Evolutionary conservation across 2,113 vertebrate genomes (phyloP).

Genomic region (Rhineura floridana): DNA sequence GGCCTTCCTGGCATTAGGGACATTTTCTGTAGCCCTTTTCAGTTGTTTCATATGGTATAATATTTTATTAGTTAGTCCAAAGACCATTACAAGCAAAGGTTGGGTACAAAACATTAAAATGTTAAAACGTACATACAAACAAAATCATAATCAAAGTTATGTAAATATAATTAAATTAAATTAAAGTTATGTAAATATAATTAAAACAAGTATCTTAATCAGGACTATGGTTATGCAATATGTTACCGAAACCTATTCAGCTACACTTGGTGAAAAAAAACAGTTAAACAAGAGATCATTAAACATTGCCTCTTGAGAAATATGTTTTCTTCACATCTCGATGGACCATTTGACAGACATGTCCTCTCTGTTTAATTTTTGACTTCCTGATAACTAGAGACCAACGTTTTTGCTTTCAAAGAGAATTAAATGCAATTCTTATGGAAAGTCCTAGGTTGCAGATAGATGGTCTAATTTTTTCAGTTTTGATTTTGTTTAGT

Average conservation of each 20-base stretch:
- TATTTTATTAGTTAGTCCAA: too few relatives aligned
- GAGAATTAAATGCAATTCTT: conserved; percentile 26
- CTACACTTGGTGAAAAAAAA: not conserved
- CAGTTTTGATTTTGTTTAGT: too few relatives aligned
- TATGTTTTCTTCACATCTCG: not conserved
- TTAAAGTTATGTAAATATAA: too few relatives aligned
- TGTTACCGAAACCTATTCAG: conserved; percentile 4
- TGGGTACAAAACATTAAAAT: too few relatives aligned
- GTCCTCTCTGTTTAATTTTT: conserved; percentile 29
- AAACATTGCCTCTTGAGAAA: conserved; percentile 11
- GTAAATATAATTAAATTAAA: too few relatives aligned
- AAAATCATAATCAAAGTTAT: too few relatives aligned
- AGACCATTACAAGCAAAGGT: too few relatives aligned
- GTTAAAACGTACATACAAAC: too few relatives aligned
- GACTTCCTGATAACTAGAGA: not conserved
- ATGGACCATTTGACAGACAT: not conserved
- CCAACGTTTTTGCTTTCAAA: conserved; percentile 9
- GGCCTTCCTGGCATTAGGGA: not conserved
- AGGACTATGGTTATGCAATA: conserved; percentile 12
- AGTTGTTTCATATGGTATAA: not conserved
- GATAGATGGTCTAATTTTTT: not conserved
- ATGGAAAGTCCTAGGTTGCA: conserved; percentile 1
- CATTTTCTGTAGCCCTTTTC: not conserved
- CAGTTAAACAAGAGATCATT: conserved; percentile 20
- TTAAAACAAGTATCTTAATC: too few relatives aligned